phyloP scores from a whole-genome alignment of 2,113 vertebrate genomes.

The Ceyx margarethae region DNA sequence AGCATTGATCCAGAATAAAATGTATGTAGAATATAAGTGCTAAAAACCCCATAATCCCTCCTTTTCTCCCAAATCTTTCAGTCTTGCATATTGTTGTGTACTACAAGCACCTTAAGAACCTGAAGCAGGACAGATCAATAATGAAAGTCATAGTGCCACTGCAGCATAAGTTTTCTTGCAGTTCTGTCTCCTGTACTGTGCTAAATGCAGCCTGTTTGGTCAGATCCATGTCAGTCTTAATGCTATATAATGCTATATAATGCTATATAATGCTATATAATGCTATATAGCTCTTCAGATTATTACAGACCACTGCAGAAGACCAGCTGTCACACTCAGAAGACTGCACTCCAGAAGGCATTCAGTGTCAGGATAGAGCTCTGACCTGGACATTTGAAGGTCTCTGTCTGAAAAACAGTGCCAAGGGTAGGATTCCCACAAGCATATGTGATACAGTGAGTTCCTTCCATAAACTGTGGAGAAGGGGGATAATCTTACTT shows the following conservation, averaged over 20 bases:
- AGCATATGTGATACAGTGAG: neutral
- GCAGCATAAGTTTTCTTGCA: neutral
- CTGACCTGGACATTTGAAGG: neutral
- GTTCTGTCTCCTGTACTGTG: neutral
- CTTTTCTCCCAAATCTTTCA: neutral
- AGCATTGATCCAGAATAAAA: neutral
- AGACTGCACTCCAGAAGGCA: neutral
- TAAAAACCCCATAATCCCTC: neutral
- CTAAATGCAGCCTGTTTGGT: neutral
- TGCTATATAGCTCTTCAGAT: neutral
- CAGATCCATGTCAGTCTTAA: neutral
- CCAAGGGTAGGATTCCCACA: neutral
- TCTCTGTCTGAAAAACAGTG: neutral
- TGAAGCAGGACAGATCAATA: neutral
- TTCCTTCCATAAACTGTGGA: neutral
- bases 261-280: neutral
- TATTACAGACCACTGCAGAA: slow-evolving; percentile 8
- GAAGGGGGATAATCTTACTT: neutral
- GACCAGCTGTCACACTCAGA: slow-evolving; percentile 18
- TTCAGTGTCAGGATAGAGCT: neutral
- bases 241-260: neutral
- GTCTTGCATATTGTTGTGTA: neutral
- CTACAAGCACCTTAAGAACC: neutral
- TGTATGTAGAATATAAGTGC: neutral
- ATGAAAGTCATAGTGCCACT: neutral